A percentile compares a stretch with the other conserved stretches of the same genome.
These are phyloP conservation scores for Myathropa florea DNA, from an alignment of 2,888 invertebrate species.

Conservation along the genomic window DNA sequence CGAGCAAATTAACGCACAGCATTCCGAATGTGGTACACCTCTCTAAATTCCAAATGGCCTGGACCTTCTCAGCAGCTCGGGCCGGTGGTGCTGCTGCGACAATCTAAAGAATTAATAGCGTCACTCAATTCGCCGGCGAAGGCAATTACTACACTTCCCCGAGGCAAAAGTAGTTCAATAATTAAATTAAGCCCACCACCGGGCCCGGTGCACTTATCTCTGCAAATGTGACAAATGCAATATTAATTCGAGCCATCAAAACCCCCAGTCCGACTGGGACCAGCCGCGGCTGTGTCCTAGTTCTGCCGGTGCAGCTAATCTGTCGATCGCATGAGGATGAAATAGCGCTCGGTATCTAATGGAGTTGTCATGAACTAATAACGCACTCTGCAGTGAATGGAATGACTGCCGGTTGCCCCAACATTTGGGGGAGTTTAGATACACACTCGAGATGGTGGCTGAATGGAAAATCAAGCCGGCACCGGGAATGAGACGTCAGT, in stretches of 20 bases:
- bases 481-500: slow-evolving; percentile 8
- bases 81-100: background rate
- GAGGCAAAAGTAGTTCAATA: slow-evolving; percentile 42
- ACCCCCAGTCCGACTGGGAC: background rate
- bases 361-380: slow-evolving; percentile 55
- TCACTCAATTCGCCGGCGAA: background rate
- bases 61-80: background rate
- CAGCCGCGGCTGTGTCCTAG: background rate
- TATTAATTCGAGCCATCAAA: slow-evolving; percentile 59
- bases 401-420: background rate
- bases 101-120: background rate
- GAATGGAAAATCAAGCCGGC: background rate
- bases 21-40: background rate
- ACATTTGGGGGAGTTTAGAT: background rate
- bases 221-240: slow-evolving; percentile 56
- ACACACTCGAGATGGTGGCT: background rate
- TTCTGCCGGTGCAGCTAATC: slow-evolving; percentile 11
- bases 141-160: background rate
- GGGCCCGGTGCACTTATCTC: slow-evolving; percentile 19
- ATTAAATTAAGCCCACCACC: slow-evolving; percentile 38
- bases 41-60: background rate
- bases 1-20: background rate
- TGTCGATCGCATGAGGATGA: slow-evolving; percentile 54
- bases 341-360: slow-evolving; percentile 21
- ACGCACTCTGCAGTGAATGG: slow-evolving; percentile 22